Percentiles rank a stretch among this genome's conserved stretches.
Conservation (phyloP, 2,888 invertebrate genomes). For the Eumerus sabulonum region DNA sequence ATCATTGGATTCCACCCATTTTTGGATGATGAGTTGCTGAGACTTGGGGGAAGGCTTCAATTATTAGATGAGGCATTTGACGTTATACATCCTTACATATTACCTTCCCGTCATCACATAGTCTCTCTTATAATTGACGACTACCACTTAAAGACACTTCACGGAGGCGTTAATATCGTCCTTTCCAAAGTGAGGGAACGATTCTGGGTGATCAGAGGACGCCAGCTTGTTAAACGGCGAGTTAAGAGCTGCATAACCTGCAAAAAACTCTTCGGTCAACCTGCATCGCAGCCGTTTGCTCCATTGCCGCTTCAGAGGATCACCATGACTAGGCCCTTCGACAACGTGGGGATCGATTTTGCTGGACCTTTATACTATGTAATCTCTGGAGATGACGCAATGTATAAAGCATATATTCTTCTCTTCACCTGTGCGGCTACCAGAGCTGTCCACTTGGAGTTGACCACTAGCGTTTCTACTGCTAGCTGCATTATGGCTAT, state of each 20-base stretch:
- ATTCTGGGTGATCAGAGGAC: slow-evolving; percentile 26
- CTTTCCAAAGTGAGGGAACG: slow-evolving; percentile 3
- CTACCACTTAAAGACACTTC: neutral
- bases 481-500: too few relatives aligned
- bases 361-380: slow-evolving; percentile 8
- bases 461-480: slow-evolving; percentile 19
- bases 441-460: slow-evolving; percentile 36
- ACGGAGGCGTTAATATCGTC: slow-evolving; percentile 14
- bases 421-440: slow-evolving; percentile 32
- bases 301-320: slow-evolving; percentile 8
- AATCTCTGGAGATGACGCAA: neutral
- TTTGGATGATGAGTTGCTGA: neutral
- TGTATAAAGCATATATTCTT: slow-evolving; percentile 18
- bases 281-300: slow-evolving; percentile 15
- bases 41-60: too few relatives aligned
- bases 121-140: slow-evolving; percentile 3
- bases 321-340: slow-evolving; percentile 8
- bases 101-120: neutral
- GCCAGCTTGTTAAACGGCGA: slow-evolving; percentile 2
- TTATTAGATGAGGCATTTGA: neutral
- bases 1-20: neutral
- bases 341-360: neutral
- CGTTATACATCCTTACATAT: neutral
- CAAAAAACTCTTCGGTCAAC: slow-evolving; percentile 10
- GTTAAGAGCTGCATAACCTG: neutral